Base-by-base conservation (phyloP, 2,113 vertebrate species). In the Odocoileus hemionus region DNA sequence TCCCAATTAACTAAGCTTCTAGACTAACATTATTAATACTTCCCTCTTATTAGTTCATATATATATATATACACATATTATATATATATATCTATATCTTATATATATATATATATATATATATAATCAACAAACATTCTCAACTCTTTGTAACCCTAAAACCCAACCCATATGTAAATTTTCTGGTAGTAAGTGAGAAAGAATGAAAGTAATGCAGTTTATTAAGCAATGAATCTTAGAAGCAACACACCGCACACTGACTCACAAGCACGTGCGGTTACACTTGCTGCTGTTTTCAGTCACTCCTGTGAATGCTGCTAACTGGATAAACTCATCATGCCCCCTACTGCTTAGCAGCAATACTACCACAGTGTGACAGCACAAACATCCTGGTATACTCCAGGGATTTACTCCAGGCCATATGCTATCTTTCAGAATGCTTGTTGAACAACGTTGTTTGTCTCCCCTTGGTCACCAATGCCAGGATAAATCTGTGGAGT, bases 401-500 rank as follows among this genome's bases (percentile, higher is more conserved):
- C 39, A 25, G 96, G 94, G 98, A 67, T 86, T 93, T 90, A 90
- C 84, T 80, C 93, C 96, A 85, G 88, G 95, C 97, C 97, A 98
- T 98, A 97, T 98, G 98, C 92, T 98, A 74, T 92, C 98, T 92
- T 97, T 98, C 98, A 97, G 94, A 97, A 92, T 96, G 96, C 97
- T 97, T 98, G 98, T 97, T 97, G 97, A 97, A 97, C 98, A 98
- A 84, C 39, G 84, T 64, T 97, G 95, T 96, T 96, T 97, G 96
- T 92, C 84, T 96, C 97, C 96, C 96, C 88, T 89, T 98, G 98
- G 97, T 97, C 97, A 95, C 95, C 96, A 97, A 89, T 94, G 96
- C 97, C 96, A 97, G 97, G 94, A 96, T 97, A 93, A 97, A 96
- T 97, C 96, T 97, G 96, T 92, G 96, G 97, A 96, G 82, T 98